Evolutionary conservation across 2,797 vertebrate species (phyloP).

Genomic region (Botia kubotai): DNA sequence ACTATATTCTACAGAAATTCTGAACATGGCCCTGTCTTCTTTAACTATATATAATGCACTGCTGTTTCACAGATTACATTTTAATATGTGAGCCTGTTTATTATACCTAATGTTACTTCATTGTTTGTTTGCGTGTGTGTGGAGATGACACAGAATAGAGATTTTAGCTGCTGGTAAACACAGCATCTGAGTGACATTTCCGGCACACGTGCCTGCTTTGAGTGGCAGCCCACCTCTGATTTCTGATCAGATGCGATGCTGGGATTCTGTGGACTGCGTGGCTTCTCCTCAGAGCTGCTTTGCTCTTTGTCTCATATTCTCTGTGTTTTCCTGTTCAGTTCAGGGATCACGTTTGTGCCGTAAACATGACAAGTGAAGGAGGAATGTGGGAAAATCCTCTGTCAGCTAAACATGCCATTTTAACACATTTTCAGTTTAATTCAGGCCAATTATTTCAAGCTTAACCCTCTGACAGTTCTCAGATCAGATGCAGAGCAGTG

Average conservation of each 20-base stretch:
- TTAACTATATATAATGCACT: neutral
- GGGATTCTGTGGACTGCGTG: slow-evolving; percentile 56
- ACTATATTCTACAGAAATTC: neutral
- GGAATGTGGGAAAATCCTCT: neutral
- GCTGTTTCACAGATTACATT: neutral
- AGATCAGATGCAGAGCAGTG: slow-evolving; percentile 33
- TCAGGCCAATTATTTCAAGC: slow-evolving; percentile 26
- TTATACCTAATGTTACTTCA: neutral
- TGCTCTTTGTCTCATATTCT: neutral
- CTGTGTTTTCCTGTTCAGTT: neutral
- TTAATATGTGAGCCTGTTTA: slow-evolving; percentile 12
- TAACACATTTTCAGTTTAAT: slow-evolving; percentile 22
- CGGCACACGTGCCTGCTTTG: slow-evolving; percentile 70
- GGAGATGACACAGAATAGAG: neutral
- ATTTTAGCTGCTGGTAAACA: slow-evolving; percentile 27
- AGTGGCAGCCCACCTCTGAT: slow-evolving; percentile 66
- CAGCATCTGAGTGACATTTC: slow-evolving; percentile 70
- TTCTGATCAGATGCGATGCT: slow-evolving; percentile 63
- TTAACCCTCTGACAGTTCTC: slow-evolving; percentile 25
- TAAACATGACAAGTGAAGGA: neutral
- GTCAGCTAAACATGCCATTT: slow-evolving; percentile 15
- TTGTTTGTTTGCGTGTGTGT: neutral
- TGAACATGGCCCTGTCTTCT: neutral
- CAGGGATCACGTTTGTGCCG: slow-evolving; percentile 6
- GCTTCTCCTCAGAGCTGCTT: slow-evolving; percentile 43